These are phyloP conservation scores for Scomber colias DNA, from an alignment of 2,113 vertebrate genomes.

Conservation along the genomic window DNA sequence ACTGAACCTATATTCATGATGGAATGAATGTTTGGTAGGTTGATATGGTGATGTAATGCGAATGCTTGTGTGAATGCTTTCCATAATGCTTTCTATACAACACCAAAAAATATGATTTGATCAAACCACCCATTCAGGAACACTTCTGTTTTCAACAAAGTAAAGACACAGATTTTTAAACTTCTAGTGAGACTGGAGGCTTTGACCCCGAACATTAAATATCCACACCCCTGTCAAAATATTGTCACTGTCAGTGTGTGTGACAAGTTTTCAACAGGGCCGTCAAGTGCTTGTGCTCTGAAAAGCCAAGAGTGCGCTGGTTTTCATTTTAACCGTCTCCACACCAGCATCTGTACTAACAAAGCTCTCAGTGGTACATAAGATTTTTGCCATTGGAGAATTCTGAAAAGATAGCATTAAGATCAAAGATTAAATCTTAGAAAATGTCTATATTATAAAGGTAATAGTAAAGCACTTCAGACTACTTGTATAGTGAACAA, in stretches of 20 bases:
- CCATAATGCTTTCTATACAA: slow-evolving; percentile 9
- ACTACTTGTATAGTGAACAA: background rate
- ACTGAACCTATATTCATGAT: too few relatives aligned
- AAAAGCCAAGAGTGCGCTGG: slow-evolving; percentile 8
- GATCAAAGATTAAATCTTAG: background rate
- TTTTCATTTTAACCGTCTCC: slow-evolving; percentile 14
- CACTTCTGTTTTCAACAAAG: slow-evolving; percentile 21
- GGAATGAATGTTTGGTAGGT: too few relatives aligned
- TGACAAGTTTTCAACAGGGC: slow-evolving; percentile 34
- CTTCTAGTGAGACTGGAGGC: slow-evolving; percentile 27
- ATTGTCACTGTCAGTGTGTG: slow-evolving; percentile 20
- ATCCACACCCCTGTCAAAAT: slow-evolving; percentile 26
- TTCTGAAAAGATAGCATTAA: background rate
- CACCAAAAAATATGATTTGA: background rate
- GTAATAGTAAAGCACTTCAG: background rate
- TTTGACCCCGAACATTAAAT: slow-evolving; percentile 64
- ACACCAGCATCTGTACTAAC: background rate
- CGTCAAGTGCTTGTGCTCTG: slow-evolving; percentile 35
- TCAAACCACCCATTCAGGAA: slow-evolving; percentile 23
- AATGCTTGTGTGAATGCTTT: too few relatives aligned
- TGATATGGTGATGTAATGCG: too few relatives aligned
- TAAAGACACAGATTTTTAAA: slow-evolving; percentile 34
- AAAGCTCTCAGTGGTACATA: background rate
- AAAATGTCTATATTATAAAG: background rate
- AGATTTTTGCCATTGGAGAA: background rate